These are phyloP conservation scores for Philereme vetulata DNA, from an alignment of 2,888 invertebrate species.

Conservation along the genomic window DNA sequence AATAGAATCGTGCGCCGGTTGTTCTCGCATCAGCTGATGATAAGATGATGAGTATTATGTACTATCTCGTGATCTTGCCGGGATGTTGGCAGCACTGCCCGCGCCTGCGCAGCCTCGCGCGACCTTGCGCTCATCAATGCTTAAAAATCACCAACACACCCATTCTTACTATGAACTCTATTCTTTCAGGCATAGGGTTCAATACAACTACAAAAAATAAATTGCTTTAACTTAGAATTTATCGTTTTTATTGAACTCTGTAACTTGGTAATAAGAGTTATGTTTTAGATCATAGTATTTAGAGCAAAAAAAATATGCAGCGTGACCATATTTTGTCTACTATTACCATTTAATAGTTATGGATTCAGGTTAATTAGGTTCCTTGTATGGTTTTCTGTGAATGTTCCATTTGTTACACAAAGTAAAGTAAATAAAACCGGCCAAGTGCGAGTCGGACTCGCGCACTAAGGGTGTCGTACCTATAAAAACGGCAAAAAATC, in stretches of 20 bases:
- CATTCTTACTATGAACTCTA: constrained; percentile 10
- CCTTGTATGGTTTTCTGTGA: constrained; percentile 26
- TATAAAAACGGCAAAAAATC: too few species aligned
- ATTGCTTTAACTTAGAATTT: not conserved
- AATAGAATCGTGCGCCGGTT: constrained; percentile 49
- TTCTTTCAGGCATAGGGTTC: constrained; percentile 1
- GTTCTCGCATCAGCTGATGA: constrained; percentile 76
- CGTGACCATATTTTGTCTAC: constrained; percentile 12
- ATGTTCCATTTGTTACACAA: constrained; percentile 8
- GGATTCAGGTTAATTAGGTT: constrained; percentile 31
- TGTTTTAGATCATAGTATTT: constrained; percentile 3
- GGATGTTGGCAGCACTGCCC: constrained; percentile 73
- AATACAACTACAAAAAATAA: not conserved
- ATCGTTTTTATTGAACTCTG: constrained; percentile 2
- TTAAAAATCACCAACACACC: constrained; percentile 19
- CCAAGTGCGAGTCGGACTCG: too few species aligned
- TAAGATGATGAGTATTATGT: constrained; percentile 54
- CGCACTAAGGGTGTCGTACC: too few species aligned
- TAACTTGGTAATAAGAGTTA: constrained; percentile 1
- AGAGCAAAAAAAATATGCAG: constrained; percentile 6
- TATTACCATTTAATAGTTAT: constrained; percentile 18
- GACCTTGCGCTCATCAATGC: constrained; percentile 54
- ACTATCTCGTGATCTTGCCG: constrained; percentile 74
- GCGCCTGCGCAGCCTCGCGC: constrained; percentile 72
- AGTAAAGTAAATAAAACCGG: too few species aligned